These are phyloP conservation scores for Eulithis prunata DNA, from an alignment of 2,888 invertebrate species.

Conservation along the genomic window DNA sequence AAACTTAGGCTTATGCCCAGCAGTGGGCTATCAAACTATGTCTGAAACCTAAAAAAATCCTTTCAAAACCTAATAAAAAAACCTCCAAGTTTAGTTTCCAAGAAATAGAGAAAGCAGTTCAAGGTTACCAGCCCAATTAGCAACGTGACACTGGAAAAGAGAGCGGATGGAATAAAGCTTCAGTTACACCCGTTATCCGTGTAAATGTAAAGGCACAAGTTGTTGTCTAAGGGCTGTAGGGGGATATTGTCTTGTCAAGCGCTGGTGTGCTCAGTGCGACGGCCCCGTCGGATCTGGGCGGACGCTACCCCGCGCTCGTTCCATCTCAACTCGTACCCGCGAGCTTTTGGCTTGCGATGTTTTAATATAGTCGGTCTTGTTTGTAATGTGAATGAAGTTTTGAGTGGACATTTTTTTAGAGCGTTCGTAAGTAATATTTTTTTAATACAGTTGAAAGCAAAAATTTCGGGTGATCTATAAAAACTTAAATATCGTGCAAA, in stretches of 20 bases:
- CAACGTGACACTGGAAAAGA: constrained; percentile 56
- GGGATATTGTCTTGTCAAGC: constrained; percentile 82
- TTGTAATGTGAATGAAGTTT: constrained; percentile 42
- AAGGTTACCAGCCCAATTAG: constrained; percentile 50
- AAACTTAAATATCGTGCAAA: no score
- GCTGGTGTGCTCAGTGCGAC: constrained; percentile 71
- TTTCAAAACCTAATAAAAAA: no score
- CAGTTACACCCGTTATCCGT: constrained; percentile 68
- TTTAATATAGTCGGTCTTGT: constrained; percentile 24
- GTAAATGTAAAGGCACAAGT: constrained; percentile 76
- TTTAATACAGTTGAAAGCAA: neutral
- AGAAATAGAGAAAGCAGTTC: constrained; percentile 9
- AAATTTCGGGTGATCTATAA: no score
- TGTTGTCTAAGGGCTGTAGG: constrained; percentile 74
- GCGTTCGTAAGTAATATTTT: constrained; percentile 62
- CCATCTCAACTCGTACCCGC: constrained; percentile 54
- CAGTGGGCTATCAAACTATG: no score
- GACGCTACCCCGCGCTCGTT: constrained; percentile 69
- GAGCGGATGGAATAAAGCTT: constrained; percentile 69
- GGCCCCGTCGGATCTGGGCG: constrained; percentile 69
- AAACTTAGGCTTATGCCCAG: no score
- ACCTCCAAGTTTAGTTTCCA: no score
- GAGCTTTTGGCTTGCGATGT: constrained; percentile 19
- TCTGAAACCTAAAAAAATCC: no score
- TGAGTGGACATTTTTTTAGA: constrained; percentile 54